Base-by-base conservation (phyloP, 2,113 vertebrate genomes). In the Puma concolor region DNA sequence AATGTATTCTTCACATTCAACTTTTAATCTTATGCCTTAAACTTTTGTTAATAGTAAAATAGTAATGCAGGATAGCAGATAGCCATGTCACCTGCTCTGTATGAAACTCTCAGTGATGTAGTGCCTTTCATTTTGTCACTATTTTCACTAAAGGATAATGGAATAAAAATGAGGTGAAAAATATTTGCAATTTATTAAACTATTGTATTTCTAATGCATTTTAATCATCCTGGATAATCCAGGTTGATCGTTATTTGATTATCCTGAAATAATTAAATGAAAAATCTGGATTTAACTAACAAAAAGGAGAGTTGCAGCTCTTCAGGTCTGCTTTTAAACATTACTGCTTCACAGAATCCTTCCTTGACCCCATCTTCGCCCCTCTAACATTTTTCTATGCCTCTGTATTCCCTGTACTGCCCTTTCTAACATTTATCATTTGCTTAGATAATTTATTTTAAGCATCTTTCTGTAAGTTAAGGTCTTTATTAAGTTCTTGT, bases 111-210 rank as follows among this genome's bases (percentile, higher is more conserved):
- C 21, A 83, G 11, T 64, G 17, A 36, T 69, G 4, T 11, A 80
- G 0, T 86, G 21, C n/a, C 33, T 76, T 91, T 87, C 25, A 36
- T 94, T 86, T 95, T 71, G n/a, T 71, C 44, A 33, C 5, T 72
- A 1, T 92, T 97, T 92, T 95, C 54, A 44, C n/a, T 74, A 57
- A 94, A 71, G 10, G 71, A 23, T 92, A 84, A 77, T 85, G 15
- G 9, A 86, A 74, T 21, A 85, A 72, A 89, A 86, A 44, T 81
- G 36, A 93, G 25, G 66, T 67, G 17, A 80, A 85, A 76, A 71
- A 50, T 33, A 83, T 41, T 85, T 89, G 25, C 29, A 69, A 3
- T 94, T 91, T 74, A 54, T 93, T 33, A 84, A 86, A 33, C 10
- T 72, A 29, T 7, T 60, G 17, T 12, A 81, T 94, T 88, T 82